Base-by-base conservation (phyloP, 2,797 vertebrate genomes). In the Capromys pilorides region DNA sequence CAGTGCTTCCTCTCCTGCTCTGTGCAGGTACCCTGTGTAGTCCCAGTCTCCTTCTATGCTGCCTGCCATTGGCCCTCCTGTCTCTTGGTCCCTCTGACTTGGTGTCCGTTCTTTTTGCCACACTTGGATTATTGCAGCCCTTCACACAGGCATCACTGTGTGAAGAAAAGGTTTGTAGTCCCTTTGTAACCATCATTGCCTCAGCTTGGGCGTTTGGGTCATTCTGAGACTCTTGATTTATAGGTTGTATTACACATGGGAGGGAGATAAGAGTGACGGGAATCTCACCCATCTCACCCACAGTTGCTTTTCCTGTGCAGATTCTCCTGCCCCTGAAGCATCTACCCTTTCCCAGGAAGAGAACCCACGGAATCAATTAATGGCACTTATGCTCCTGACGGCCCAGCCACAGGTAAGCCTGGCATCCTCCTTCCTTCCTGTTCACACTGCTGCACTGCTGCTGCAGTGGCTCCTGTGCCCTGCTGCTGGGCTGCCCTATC, bases 301-400 rank as follows among this genome's bases (percentile, higher is more conserved):
- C 21, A 49, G 73, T 83, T 86, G 78, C 73, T 57, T 33, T 96
- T 39, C 62, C 88, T 79, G 49, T 71, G 87, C 90, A 97, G 96
- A 88, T 88, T 78, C 92, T 84, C 51, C 95, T 93, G 90, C 79
- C 39, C 82, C 73, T 79, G 95, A 96, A 62, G 92, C 90, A 51
- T 96, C 96, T 95, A 36, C 75, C 59, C 96, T 94, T 94, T 96
- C 96, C 75, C 96, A 97, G 79, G 97, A 97, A 80, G 97, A 97
- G 86, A 97, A 97, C 79, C 95, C 97, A 83, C 97, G 97, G 86
- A 96, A 97, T 77, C 95, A 96, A 0, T 83, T 97, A 86, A 97
- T 97, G 96, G 96, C 95, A 71, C 97, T 97, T 51, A 97, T 95
- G 96, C 96, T 96, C 5, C 93, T 97, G 28, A 97, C 97, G 80